phyloP scores from a whole-genome alignment of 2,113 vertebrate genomes.

The Origma solitaria region DNA sequence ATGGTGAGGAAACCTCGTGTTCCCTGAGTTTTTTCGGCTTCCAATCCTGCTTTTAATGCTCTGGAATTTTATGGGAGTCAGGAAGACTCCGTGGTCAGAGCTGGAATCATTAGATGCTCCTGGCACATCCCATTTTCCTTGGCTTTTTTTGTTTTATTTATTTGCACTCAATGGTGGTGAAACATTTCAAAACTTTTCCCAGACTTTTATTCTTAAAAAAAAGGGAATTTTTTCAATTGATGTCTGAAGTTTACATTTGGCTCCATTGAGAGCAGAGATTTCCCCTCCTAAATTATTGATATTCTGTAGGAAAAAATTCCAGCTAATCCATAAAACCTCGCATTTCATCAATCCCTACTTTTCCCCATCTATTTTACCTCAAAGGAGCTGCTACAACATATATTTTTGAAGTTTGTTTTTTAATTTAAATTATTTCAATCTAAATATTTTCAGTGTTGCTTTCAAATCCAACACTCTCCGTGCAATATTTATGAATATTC shows the following conservation, averaged over 20 bases:
- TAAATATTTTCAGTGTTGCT: background rate
- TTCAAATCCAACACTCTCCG: background rate
- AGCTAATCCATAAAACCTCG: background rate
- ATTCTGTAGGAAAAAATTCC: background rate
- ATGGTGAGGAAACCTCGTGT: background rate
- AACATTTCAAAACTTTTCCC: background rate
- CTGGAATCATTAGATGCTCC: background rate
- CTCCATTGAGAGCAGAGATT: background rate
- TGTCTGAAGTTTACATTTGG: background rate
- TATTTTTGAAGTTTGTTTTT: too few relatives aligned
- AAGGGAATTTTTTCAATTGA: background rate
- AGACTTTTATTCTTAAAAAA: background rate
- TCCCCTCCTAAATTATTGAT: background rate
- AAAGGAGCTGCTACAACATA: background rate
- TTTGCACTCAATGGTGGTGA: background rate
- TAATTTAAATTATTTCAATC: background rate
- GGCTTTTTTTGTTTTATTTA: background rate
- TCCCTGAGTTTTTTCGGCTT: background rate
- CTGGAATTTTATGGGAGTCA: background rate
- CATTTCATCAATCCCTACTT: background rate
- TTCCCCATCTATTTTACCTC: background rate
- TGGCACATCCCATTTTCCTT: background rate
- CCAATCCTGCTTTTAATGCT: background rate
- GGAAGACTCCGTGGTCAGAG: background rate
- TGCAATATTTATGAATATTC: background rate